Conservation (phyloP, 2,113 vertebrate genomes). For the Cinclus cinclus region DNA sequence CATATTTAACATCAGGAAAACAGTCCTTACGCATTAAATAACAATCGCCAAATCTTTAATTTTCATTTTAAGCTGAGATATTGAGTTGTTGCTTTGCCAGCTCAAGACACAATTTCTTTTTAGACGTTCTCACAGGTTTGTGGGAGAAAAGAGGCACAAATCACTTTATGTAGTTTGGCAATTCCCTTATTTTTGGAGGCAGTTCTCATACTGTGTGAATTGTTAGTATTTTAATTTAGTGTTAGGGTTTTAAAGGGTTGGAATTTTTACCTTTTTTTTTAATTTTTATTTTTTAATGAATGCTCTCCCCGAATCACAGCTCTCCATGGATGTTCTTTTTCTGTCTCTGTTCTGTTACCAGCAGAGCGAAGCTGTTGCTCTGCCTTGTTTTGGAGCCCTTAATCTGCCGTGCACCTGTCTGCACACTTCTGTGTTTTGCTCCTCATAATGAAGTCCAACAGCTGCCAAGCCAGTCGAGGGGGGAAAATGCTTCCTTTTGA, state of each 20-base stretch:
- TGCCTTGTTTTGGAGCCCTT: background rate
- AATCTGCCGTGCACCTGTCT: constrained; percentile 28
- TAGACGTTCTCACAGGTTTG: background rate
- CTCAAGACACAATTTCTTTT: background rate
- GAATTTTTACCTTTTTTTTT: no score
- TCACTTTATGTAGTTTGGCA: background rate
- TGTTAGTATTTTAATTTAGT: background rate
- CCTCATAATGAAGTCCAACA: background rate
- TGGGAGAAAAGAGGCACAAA: background rate
- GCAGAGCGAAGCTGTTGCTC: background rate
- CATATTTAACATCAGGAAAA: background rate
- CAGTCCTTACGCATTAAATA: background rate
- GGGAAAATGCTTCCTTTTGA: background rate
- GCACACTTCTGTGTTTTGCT: background rate
- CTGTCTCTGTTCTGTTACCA: background rate
- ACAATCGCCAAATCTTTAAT: background rate
- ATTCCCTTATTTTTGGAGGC: background rate
- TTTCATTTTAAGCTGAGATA: background rate
- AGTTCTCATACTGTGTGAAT: background rate
- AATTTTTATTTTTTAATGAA: background rate
- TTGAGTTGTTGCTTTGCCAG: background rate
- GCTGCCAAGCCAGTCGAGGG: constrained; percentile 16
- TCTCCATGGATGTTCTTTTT: constrained; percentile 9
- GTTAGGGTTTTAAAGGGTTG: background rate
- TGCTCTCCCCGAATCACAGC: background rate